Conservation (phyloP, 2,888 invertebrate genomes). For the Escarpia spicata region DNA sequence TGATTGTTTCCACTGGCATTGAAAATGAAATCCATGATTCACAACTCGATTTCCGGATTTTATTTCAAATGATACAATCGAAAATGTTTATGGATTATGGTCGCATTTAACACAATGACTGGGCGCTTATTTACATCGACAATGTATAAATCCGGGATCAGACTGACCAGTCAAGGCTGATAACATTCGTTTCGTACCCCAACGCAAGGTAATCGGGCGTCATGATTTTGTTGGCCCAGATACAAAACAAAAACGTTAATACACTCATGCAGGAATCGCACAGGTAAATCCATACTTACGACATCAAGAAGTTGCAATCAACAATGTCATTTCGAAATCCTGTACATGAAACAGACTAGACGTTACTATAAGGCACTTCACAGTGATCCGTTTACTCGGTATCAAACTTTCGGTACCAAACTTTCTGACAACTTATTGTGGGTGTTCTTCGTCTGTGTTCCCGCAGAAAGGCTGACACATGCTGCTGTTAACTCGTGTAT, state of each 20-base stretch:
- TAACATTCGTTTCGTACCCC: neutral
- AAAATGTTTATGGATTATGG: neutral
- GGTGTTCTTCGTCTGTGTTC: neutral
- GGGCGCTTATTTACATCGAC: neutral
- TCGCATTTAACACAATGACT: neutral
- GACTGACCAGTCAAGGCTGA: too few species aligned
- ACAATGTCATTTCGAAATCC: neutral
- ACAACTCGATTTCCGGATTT: neutral
- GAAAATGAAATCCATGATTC: neutral
- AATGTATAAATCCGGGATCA: neutral
- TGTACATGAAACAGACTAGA: neutral
- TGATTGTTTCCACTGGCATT: neutral
- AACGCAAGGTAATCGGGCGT: neutral
- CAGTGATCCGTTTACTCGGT: neutral
- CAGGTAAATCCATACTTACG: neutral
- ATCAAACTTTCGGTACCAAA: neutral
- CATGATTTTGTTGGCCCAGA: neutral
- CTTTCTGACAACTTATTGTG: neutral
- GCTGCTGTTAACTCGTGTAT: neutral
- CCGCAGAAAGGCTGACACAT: constrained; percentile 10
- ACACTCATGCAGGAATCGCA: neutral
- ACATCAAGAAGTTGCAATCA: neutral
- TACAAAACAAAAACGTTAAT: neutral
- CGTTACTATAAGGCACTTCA: neutral
- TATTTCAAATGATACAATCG: neutral